Percentiles rank a stretch among this genome's conserved stretches.
Evolutionary conservation across 2,113 vertebrate genomes (phyloP).

Genomic region (Mobula hypostoma): DNA sequence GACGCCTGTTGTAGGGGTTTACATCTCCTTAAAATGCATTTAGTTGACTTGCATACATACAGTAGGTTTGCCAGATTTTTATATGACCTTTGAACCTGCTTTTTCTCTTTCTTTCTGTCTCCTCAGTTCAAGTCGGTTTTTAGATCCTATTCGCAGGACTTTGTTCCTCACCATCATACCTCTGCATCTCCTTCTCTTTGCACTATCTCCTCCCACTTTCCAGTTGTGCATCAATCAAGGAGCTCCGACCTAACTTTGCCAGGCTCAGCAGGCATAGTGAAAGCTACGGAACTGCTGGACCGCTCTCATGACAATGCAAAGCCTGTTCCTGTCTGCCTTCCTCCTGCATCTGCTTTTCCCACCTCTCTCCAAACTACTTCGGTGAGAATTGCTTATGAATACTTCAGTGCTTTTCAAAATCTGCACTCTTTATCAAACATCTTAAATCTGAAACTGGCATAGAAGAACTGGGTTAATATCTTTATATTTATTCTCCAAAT

Average conservation of each 20-base stretch:
- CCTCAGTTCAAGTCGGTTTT: conserved; percentile 69
- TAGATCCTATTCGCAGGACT: conserved; percentile 76
- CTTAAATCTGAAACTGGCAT: neutral
- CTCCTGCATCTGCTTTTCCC: conserved; percentile 83
- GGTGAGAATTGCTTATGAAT: conserved; percentile 64
- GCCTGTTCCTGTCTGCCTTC: conserved; percentile 82
- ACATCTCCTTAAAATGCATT: neutral
- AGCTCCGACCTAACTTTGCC: conserved; percentile 72
- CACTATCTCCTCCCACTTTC: conserved; percentile 59
- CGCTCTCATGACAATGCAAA: conserved; percentile 74
- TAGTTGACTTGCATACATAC: neutral
- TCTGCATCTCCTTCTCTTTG: conserved; percentile 62
- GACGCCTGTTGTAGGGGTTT: too few relatives aligned
- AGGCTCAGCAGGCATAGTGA: conserved; percentile 61
- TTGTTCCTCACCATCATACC: conserved; percentile 63
- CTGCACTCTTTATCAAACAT: neutral
- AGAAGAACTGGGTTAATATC: neutral
- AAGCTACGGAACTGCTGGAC: conserved; percentile 73
- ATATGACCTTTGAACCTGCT: conserved; percentile 48
- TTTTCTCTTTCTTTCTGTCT: conserved; percentile 42
- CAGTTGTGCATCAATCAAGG: conserved; percentile 65
- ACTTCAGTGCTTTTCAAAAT: conserved; percentile 13
- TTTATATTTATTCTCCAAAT: neutral
- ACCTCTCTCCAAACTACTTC: conserved; percentile 81
- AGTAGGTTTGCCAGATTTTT: conserved; percentile 43